Evolutionary conservation across 2,797 vertebrate genomes (phyloP), one percentile per base, ranked within the genome.

Genomic region (Eulemur coronatus): DNA sequence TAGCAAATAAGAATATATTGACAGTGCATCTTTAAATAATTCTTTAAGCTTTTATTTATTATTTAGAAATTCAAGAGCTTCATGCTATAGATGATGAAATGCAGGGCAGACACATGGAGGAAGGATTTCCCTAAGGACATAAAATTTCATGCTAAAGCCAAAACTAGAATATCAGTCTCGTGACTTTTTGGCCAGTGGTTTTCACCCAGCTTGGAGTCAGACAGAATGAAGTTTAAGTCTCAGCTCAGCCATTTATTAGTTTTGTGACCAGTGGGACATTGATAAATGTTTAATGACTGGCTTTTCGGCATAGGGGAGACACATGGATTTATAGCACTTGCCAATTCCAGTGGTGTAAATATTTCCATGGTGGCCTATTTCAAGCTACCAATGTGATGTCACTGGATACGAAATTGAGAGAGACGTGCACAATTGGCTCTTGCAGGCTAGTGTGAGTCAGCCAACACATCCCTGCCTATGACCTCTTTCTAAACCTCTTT

Each of bases 51-150:
- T 86, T 59, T 65, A 81, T 46, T 78, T 18, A 48, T 52, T 38
- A 61, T 28, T 46, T 84, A 90, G 50, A 87, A 20, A 78, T 59
- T 81, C 18, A 69, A 90, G 41, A 48, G 11, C 55, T 24, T 18
- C 43, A 48, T 80, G 50, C 24, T 84, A 3, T 43, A 59, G 73
- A 89, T 84, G 55, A 52, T 84, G 55, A 92, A 72, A 84, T 38
- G 28, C 46, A 35, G 0, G 5, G 35, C 13, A 11, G 43, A 38
- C 4, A 30, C 15, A 33, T 13, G 24, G 41, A 94, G 20, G 41
- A 94, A 12, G 24, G 22, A 30, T 61, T 82, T 92, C 41, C 41
- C 87, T 87, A 67, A 73, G 17, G 41, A 76, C 46, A 24, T 61
- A 72, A 55, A 57, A 59, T 63, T 76, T 26, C 35, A 81, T 14